phyloP scores from a whole-genome alignment of 1,140 invertebrate genomes.

The Oncopodura yosiiana region DNA sequence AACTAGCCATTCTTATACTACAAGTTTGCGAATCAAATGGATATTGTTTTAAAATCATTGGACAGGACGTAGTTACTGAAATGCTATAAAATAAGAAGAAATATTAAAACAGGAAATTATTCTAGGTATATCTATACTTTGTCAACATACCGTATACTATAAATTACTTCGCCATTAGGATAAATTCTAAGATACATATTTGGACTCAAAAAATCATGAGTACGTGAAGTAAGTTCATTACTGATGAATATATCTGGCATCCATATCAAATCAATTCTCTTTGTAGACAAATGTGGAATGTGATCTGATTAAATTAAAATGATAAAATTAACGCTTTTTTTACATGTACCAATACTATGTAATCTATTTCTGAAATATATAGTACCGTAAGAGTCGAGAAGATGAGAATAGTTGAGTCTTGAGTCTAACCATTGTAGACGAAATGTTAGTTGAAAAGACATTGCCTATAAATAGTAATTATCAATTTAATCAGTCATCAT shows the following conservation, averaged over 20 bases:
- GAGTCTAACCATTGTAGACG: constrained; percentile 45
- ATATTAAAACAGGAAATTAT: constrained; percentile 1
- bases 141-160: constrained; percentile 41
- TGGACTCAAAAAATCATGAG: constrained; percentile 43
- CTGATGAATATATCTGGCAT: constrained; percentile 47
- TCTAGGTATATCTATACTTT: neutral
- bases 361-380: neutral
- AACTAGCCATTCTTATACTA: constrained; percentile 43
- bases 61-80: constrained; percentile 43
- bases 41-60: constrained; percentile 44
- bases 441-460: constrained; percentile 46
- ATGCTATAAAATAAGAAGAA: constrained; percentile 8
- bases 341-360: neutral
- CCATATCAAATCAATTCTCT: constrained; percentile 43
- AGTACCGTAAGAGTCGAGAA: neutral
- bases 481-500: no score
- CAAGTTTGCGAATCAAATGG: constrained; percentile 45
- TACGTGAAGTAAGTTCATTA: constrained; percentile 45
- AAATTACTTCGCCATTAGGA: constrained; percentile 44
- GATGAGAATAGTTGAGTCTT: constrained; percentile 36
- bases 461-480: no score
- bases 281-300: constrained; percentile 39
- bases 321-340: constrained; percentile 19
- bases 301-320: constrained; percentile 22
- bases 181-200: constrained; percentile 42